Evolutionary conservation across 2,888 invertebrate species (phyloP).

Genomic region (Agrochola lychnidis): DNA sequence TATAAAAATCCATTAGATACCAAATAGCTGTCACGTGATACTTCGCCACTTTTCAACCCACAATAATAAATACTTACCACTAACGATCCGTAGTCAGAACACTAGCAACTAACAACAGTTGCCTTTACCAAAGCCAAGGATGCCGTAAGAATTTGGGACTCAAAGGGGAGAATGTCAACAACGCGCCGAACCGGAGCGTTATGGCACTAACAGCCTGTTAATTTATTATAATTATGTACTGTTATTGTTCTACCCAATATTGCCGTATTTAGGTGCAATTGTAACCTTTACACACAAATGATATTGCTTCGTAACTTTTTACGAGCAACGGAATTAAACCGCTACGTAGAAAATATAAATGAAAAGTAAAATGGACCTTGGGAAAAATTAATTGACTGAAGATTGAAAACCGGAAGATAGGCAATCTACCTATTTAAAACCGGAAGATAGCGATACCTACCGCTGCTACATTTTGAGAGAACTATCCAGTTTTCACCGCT

Average conservation of each 20-base stretch:
- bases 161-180: conserved; percentile 68
- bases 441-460: not conserved
- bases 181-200: conserved; percentile 50
- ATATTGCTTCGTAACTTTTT: conserved; percentile 45
- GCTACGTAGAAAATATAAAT: conserved; percentile 17
- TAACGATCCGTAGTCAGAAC: conserved; percentile 59
- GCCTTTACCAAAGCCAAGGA: conserved; percentile 59
- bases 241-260: conserved; percentile 32
- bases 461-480: not conserved
- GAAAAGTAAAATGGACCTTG: not conserved
- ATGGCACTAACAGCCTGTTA: conserved; percentile 34
- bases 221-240: conserved; percentile 34
- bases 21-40: not conserved
- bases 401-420: not conserved
- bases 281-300: conserved; percentile 20
- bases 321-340: conserved; percentile 23
- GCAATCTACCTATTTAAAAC: not conserved
- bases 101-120: not conserved
- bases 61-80: conserved; percentile 38
- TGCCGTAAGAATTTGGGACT: conserved; percentile 62
- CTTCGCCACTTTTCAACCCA: conserved; percentile 19
- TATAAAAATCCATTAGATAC: not conserved
- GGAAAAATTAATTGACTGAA: conserved; percentile 2
- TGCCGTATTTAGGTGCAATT: conserved; percentile 27
- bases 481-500: not conserved